Base-by-base conservation (phyloP, 2,113 vertebrate species). In the Caranx melampygus region DNA sequence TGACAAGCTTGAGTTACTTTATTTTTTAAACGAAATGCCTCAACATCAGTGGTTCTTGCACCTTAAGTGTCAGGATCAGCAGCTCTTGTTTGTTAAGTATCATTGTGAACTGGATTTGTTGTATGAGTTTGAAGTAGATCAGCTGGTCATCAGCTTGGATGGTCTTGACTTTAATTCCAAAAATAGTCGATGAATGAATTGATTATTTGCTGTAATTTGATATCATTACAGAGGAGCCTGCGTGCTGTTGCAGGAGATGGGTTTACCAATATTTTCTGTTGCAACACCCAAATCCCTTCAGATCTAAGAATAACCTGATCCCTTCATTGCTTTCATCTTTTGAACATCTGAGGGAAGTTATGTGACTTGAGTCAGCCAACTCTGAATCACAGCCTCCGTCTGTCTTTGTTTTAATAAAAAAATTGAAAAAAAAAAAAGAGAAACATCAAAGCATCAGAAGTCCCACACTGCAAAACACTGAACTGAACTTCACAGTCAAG, bases 381-480 rank as follows among this genome's bases (percentile, higher is more conserved):
- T 90, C 86, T 91, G 88, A 90, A 85, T 89, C 83, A 80, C 87
- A 81, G 81, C 75, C 79, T 86, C 11, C 8, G 51, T 70, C 75
- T 74, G 51, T 68, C 74, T 73, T 86, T 73, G 34, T 77, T 85
- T 83, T 31, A 34, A 59, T 37, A 13, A 0, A 69, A 65, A 60
- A 31, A 62, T 33, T 3, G 60, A 57, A 40, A 20, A 26, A 37
- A 26, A 33, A 45, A 33, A 45, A 49, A 49, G 31, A 52, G 14
- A 40, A 64, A 71, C 51, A 62, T 62, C 20, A 69, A 74, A 72
- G 31, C 35, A 70, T 72, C 26, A 20, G 34, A 67, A 76, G 33
- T 81, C 69, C 81, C 75, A 57, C 78, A 78, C 52, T 78, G 75
- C 72, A 72, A 83, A 72, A 85, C 54, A 61, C 65, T 85, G n/a